Conservation (phyloP, 2,797 vertebrate genomes). For the Clarias platycephalus region DNA sequence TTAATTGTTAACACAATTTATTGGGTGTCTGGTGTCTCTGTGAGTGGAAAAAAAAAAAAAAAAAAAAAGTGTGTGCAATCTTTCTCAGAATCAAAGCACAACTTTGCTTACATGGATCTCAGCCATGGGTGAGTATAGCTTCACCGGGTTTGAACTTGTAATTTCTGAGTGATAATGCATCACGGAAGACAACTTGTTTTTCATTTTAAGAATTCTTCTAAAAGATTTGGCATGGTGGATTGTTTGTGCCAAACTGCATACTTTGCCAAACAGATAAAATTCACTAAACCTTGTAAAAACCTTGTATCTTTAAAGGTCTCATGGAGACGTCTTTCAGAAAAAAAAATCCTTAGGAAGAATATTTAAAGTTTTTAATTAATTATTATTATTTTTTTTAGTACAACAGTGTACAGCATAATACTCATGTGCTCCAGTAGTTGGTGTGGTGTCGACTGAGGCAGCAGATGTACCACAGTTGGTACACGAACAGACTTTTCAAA, state of each 20-base stretch:
- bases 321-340: neutral
- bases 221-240: neutral
- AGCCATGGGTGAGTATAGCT: no score
- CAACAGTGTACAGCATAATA: neutral
- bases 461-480: slow-evolving; percentile 36
- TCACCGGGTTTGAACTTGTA: neutral
- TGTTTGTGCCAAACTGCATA: neutral
- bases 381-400: no score
- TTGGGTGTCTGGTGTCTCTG: neutral
- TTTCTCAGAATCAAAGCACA: neutral
- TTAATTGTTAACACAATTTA: neutral
- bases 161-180: neutral
- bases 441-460: neutral
- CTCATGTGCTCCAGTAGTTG: slow-evolving; percentile 49
- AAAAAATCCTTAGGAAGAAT: neutral
- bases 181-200: no score
- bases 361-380: neutral
- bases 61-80: neutral
- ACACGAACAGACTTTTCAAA: slow-evolving; percentile 45
- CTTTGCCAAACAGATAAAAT: neutral
- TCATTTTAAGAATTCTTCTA: neutral
- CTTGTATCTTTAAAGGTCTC: neutral
- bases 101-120: neutral
- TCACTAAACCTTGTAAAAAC: neutral
- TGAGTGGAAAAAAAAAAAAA: neutral